Evolutionary conservation across 2,797 vertebrate species (phyloP), one percentile per base, ranked within the genome.

Genomic region (Carduelis carduelis): DNA sequence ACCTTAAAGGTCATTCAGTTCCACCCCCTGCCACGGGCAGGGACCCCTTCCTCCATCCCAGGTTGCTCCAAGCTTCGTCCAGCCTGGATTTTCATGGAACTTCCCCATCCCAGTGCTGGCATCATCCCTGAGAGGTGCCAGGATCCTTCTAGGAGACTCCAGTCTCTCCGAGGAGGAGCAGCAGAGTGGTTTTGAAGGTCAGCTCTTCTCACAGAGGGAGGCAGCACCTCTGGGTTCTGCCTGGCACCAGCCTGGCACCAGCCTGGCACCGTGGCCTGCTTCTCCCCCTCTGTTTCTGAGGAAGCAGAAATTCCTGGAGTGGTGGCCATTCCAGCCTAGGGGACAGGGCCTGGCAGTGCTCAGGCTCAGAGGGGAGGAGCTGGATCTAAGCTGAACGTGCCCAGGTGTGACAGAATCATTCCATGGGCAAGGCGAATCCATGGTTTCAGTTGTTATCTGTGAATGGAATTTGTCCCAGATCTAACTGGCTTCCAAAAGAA

Each of bases 21-120:
- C 65, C 46, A 23, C 9, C 23, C 32, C 19, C 19, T 30, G 19
- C 64, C 20, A 9, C 9, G 46, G 20, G 26, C 11, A 6, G 14
- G 32, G 63, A 28, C 22, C 12, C 7, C 26, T 57, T 32, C 50
- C 21, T 6, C 43, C 8, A 11, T 2, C 50, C 50, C 59, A 41
- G 20, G 24, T 1, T 34, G 30, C 12, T 64, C 59, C n/a, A 27
- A 46, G 5, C n/a, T n/a, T 39, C 0, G 0, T 37, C n/a, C 68
- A 55, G 5, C 28, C 15, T 11, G 34, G 34, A 15, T 37, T 83
- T 83, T 55, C 49, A 39, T 7, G 13, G 34, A 34, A 8, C 10
- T 56, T 84, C 79, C 46, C 57, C 18, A 4, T 30, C 6, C 9
- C 39, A 43, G 35, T 3, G 2, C 8, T 50, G 46, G 2, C 9